Evolutionary conservation across 1,140 invertebrate genomes (phyloP), one percentile per base, ranked within the genome.

Genomic region (Micrasema minimum): DNA sequence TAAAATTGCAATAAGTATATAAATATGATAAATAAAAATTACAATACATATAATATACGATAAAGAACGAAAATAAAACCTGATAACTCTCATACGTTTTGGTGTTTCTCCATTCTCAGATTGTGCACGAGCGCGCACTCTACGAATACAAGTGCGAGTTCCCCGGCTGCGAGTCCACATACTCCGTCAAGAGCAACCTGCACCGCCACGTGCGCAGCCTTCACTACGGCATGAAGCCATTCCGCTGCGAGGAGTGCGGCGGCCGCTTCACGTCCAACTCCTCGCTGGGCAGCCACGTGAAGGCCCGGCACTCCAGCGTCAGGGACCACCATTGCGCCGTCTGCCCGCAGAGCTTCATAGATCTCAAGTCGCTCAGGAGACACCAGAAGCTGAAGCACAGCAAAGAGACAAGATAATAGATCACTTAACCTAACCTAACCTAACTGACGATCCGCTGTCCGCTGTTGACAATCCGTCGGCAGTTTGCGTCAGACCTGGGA

Each of bases 221-320:
- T 23, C 69, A 71, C 53, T 71, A 71, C 43, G 62, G 69, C 18
- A 45, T 71, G 50, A 71, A 71, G 53, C 69, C 69, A 5, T 71
- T 31, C 53, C 45, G 20, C 37, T 71, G 69, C 53, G 14, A 14
- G 9, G 2, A 22, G 14, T 71, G 69, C 69, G 20, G n/a, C 2
- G 50, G 35, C 23, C 14, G 38, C n/a, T 71, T 64, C 61, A 64
- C 69, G 35, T 65, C 59, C 43, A 71, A 65, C 20, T 51, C 26
- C 12, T 64, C 59, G 5, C 59, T 71, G 59, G 18, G 31, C 18
- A 45, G 45, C n/a, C 69, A 71, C 48, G 18, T 22, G 10, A 55
- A 51, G 20, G 14, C 51, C 18, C 18, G 26, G n/a, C 69, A 68
- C 46, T 20, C 46, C n/a, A 18, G 14, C 46, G 7, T 37, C 22